Evolutionary conservation across 1,140 invertebrate genomes (phyloP), one percentile per base, ranked within the genome.

Genomic region (Trachymyrmex septentrionalis): DNA sequence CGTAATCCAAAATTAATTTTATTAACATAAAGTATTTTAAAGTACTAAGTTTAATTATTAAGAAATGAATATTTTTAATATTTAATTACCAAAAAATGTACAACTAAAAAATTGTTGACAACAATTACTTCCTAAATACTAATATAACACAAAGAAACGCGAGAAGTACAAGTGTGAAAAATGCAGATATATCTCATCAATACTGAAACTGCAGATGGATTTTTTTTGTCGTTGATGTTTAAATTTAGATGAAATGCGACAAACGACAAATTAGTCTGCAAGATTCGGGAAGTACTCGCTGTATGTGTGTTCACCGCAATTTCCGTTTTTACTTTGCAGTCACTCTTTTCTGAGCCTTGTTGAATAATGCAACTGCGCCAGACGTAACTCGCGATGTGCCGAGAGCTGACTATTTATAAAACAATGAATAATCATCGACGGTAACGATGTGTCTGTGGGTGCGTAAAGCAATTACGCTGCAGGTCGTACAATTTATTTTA

Each of bases 381-480:
- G 66, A 82, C 53, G 61, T 61, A 72, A 82, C 48, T 57, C 69
- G 53, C 59, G 21, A 64, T 53, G n/a, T 53, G n/a, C 50, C 69
- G 50, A 67, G 59, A 63, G 55, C 86, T 57, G 80, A 82, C 85
- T 87, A 87, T 85, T 87, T 87, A 87, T 86, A 87, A 87, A 86
- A 87, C 86, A 87, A 87, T 87, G 86, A 87, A 87, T 87, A 87
- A 87, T 87, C 86, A 87, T 87, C 73, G 82, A 85, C 81, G 53
- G 72, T 87, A 85, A 87, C 86, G 86, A 85, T 69, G 85, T 73
- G 86, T 85, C 71, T 77, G 71, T 80, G 64, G 64, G 30, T 66
- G 86, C 81, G 81, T 87, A 87, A 87, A 87, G 86, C 86, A 87
- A 85, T 85, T 87, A 87, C 86, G 71, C 71, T 66, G 34, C 38